Percentiles rank a stretch among this genome's conserved stretches.
These are phyloP conservation scores for Agrypnia vestita DNA, from an alignment of 1,140 invertebrate genomes.

Conservation along the genomic window DNA sequence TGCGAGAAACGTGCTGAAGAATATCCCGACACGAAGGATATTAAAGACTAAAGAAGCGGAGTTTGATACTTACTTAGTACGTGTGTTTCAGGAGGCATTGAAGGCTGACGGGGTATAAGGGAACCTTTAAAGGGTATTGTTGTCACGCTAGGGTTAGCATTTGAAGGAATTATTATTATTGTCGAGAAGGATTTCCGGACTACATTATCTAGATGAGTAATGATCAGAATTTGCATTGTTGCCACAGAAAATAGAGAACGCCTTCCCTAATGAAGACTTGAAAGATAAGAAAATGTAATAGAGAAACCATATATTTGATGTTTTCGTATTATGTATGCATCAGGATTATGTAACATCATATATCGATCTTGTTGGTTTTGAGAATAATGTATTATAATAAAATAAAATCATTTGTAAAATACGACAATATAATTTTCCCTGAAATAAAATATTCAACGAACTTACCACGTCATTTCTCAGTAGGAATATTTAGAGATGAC, in stretches of 20 bases:
- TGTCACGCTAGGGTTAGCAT: constrained; percentile 32
- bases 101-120: not conserved
- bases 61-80: not conserved
- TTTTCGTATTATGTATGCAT: no score
- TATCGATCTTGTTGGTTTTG: no score
- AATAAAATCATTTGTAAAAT: no score
- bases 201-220: constrained; percentile 1
- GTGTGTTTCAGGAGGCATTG: not conserved
- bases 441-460: no score
- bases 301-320: not conserved
- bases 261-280: not conserved
- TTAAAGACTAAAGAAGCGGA: not conserved
- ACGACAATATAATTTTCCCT: no score
- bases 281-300: not conserved
- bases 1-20: not conserved
- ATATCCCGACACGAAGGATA: not conserved
- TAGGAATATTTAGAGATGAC: no score
- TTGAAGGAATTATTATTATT: constrained; percentile 36
- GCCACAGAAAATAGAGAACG: not conserved
- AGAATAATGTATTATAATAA: no score
- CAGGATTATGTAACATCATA: no score
- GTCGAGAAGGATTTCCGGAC: constrained; percentile 27
- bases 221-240: constrained; percentile 9
- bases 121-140: not conserved
- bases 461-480: no score